Evolutionary conservation across 2,797 vertebrate species (phyloP).

Genomic region (Lateolabrax maculatus): DNA sequence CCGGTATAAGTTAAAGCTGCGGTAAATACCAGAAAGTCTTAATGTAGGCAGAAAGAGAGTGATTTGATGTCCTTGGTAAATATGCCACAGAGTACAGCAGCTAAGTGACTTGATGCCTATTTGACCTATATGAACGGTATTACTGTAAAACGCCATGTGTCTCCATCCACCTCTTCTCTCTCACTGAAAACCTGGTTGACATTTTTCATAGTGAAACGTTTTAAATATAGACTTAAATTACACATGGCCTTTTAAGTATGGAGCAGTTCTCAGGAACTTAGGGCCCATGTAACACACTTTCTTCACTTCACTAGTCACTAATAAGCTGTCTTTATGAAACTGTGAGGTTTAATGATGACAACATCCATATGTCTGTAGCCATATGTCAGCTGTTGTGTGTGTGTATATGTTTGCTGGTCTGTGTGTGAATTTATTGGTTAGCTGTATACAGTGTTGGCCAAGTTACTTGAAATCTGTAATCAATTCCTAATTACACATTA

Average conservation of each 20-base stretch:
- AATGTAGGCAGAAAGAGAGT: slow-evolving; percentile 47
- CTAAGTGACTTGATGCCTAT: slow-evolving; percentile 49
- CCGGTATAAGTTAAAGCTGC: slow-evolving; percentile 48
- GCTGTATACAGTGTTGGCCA: background rate
- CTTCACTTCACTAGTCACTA: background rate
- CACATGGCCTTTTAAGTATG: background rate
- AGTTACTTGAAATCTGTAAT: slow-evolving; percentile 9
- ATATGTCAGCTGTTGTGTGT: background rate
- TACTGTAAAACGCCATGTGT: slow-evolving; percentile 39
- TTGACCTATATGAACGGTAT: slow-evolving; percentile 64
- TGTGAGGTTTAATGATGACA: slow-evolving; percentile 4
- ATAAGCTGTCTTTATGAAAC: slow-evolving; percentile 20
- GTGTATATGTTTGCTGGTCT: background rate
- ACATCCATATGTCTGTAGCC: background rate
- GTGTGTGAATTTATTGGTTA: background rate
- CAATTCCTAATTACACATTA: slow-evolving; percentile 22
- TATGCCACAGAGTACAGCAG: slow-evolving; percentile 22
- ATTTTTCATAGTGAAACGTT: slow-evolving; percentile 1
- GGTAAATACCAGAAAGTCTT: slow-evolving; percentile 63
- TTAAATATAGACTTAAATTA: background rate
- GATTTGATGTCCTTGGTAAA: slow-evolving; percentile 42
- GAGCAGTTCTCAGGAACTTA: background rate
- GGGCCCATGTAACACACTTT: background rate
- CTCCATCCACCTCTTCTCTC: background rate
- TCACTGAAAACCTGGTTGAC: background rate